A percentile compares a stretch with the other conserved stretches of the same genome.
Evolutionary conservation across 2,888 invertebrate genomes (phyloP).

Genomic region (Heterodera filipjevi): DNA sequence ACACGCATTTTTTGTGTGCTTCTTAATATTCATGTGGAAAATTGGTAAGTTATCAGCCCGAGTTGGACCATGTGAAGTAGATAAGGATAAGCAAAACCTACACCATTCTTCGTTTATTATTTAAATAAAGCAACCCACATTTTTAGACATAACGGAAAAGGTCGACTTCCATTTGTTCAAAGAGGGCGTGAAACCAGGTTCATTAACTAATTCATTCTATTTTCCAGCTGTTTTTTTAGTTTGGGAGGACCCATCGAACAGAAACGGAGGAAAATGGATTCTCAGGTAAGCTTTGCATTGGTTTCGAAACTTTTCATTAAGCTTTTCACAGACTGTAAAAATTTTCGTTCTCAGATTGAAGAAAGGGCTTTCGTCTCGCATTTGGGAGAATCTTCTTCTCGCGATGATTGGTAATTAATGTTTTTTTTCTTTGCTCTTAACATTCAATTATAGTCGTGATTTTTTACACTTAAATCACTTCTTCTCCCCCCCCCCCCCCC

Average conservation of each 20-base stretch:
- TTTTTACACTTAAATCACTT: no score
- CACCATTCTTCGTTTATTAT: no score
- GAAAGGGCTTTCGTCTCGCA: conserved; percentile 89
- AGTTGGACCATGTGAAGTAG: no score
- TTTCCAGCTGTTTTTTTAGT: conserved; percentile 69
- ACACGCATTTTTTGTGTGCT: background rate
- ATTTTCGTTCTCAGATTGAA: conserved; percentile 71
- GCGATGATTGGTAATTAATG: conserved; percentile 81
- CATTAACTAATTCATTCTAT: background rate
- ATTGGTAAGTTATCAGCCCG: no score
- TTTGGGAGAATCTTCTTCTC: conserved; percentile 97
- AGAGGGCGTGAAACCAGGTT: conserved; percentile 86
- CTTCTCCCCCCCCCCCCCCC: no score
- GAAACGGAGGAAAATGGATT: conserved; percentile 97
- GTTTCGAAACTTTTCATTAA: background rate
- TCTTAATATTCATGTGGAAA: background rate
- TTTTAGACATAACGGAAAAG: conserved; percentile 78
- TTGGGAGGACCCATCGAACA: conserved; percentile 98
- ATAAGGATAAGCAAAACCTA: no score
- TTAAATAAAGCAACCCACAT: background rate
- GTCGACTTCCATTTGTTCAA: conserved; percentile 95
- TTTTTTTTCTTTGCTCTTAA: background rate
- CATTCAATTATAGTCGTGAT: no score
- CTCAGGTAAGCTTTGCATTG: conserved; percentile 71
- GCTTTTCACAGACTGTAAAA: no score